Conservation (phyloP, 2,888 invertebrate genomes). For the Rhagophthalmus giganteus region DNA sequence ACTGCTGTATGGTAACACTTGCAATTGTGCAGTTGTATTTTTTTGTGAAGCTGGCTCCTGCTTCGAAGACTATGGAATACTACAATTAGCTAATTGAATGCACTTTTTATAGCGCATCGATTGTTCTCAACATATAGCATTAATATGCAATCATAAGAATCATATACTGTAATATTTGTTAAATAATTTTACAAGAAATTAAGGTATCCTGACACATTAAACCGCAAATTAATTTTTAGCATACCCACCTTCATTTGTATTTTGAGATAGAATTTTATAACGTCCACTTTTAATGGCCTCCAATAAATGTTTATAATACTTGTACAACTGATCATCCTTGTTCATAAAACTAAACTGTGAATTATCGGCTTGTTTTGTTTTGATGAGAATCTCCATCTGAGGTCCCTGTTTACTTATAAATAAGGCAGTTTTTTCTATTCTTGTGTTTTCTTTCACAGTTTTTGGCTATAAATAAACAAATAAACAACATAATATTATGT, state of each 20-base stretch:
- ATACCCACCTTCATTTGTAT: background rate
- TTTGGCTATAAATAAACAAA: constrained; percentile 68
- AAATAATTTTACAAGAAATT: too few relatives aligned
- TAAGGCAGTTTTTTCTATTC: constrained; percentile 92
- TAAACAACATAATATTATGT: constrained; percentile 1
- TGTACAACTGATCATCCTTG: constrained; percentile 79
- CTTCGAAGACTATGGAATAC: background rate
- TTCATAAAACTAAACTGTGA: constrained; percentile 92
- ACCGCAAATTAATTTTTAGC: background rate
- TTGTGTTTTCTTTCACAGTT: constrained; percentile 83
- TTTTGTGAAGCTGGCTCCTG: too few relatives aligned
- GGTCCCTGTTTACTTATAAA: constrained; percentile 88
- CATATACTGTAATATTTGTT: too few relatives aligned
- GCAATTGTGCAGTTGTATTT: too few relatives aligned
- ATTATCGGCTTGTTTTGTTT: constrained; percentile 94
- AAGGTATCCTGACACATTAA: too few relatives aligned
- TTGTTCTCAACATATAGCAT: too few relatives aligned
- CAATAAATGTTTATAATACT: constrained; percentile 83
- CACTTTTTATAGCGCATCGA: background rate
- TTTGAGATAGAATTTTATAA: constrained; percentile 56
- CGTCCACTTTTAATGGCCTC: constrained; percentile 69
- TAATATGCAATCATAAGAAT: too few relatives aligned
- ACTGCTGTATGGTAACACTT: too few relatives aligned
- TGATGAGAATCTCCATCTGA: constrained; percentile 98
- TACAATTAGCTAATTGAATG: too few relatives aligned